These are phyloP conservation scores for Beaufortia kweichowensis DNA, from an alignment of 2,113 vertebrate species.

Conservation along the genomic window DNA sequence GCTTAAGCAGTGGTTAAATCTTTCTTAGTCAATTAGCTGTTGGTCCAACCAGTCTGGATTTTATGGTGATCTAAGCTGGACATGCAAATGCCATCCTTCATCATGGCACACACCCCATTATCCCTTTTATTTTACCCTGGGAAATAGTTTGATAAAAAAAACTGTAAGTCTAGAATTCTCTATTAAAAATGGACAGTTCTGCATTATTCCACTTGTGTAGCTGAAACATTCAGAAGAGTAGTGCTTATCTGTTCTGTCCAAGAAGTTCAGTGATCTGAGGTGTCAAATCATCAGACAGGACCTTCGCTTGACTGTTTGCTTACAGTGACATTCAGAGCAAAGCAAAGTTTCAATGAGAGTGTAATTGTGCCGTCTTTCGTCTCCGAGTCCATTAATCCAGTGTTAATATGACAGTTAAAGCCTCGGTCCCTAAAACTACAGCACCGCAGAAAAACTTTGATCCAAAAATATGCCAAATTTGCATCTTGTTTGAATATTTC, in stretches of 20 bases:
- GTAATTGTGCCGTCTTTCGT: background rate
- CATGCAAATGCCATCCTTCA: too few relatives aligned
- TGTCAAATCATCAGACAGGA: constrained; percentile 8
- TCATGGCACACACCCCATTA: too few relatives aligned
- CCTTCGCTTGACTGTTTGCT: constrained; percentile 15
- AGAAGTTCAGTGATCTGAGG: background rate
- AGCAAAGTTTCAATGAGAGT: background rate
- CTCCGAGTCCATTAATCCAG: background rate
- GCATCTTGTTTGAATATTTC: background rate
- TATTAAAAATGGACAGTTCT: too few relatives aligned
- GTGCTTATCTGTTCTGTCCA: background rate
- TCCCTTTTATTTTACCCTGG: too few relatives aligned
- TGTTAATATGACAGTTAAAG: constrained; percentile 16
- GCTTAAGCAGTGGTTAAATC: too few relatives aligned
- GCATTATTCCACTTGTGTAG: too few relatives aligned
- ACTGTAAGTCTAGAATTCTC: too few relatives aligned
- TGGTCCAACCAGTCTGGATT: too few relatives aligned
- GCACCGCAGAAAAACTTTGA: constrained; percentile 9
- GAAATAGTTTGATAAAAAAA: too few relatives aligned
- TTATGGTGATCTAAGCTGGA: too few relatives aligned
- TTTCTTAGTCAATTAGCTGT: too few relatives aligned
- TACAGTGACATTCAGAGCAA: constrained; percentile 21
- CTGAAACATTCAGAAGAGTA: background rate
- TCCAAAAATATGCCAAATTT: background rate
- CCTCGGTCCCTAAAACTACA: background rate